A percentile compares a stretch with the other conserved stretches of the same genome.
phyloP scores from a whole-genome alignment of 92 coral and sea anemone species.

The Zoanthus sansibaricus region DNA sequence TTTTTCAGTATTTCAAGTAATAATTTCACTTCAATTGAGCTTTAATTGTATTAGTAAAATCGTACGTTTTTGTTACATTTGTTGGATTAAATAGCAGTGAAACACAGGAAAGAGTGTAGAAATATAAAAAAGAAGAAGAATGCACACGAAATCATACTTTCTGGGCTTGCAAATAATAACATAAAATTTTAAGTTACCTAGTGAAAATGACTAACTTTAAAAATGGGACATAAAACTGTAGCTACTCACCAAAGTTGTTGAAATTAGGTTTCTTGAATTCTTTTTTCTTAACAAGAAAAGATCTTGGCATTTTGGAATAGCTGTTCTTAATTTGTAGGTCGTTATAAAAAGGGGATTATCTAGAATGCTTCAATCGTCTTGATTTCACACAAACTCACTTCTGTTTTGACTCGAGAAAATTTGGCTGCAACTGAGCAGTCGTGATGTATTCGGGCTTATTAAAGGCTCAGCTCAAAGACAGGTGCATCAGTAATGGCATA shows the following conservation, averaged over 20 bases:
- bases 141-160: neutral
- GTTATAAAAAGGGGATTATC: neutral
- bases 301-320: constrained; percentile 88
- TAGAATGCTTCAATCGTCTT: neutral
- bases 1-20: too few relatives aligned
- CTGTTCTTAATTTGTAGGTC: neutral
- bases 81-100: too few relatives aligned
- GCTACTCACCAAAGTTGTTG: constrained; percentile 87
- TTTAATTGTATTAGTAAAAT: too few relatives aligned
- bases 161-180: neutral
- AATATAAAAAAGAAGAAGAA: neutral
- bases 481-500: constrained; percentile 31
- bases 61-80: too few relatives aligned
- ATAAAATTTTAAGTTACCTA: neutral
- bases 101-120: neutral
- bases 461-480: constrained; percentile 27
- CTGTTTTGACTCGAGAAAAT: constrained; percentile 27
- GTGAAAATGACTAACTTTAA: neutral
- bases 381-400: constrained; percentile 3
- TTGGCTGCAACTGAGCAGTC: constrained; percentile 48
- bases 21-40: too few relatives aligned
- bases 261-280: constrained; percentile 90
- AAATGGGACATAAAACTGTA: neutral
- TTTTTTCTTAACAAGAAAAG: constrained; percentile 96
- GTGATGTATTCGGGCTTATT: constrained; percentile 26